Base-by-base conservation (phyloP, 1,140 invertebrate species). In the Papilio aristodemus region DNA sequence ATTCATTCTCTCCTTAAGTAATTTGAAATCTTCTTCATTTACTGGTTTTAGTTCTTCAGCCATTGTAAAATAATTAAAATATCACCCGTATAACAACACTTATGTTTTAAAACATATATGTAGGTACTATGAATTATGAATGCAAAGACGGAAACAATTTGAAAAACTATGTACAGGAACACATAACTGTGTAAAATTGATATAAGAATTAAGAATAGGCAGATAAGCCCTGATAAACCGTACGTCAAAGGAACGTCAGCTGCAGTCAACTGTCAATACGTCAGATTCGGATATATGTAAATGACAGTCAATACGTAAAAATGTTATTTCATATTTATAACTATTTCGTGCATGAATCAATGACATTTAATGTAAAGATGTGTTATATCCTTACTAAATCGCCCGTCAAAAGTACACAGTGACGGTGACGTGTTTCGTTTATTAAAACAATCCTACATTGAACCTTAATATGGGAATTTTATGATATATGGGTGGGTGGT, bases 1-100 rank as follows among this genome's bases (percentile, higher is more conserved):
- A 86, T 94, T 94, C 94, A 95, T 95, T 62, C 94, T 91, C 72
- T 93, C 92, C 84, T 95, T 95, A 11, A 95, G 78, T 66, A 94
- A 93, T 78, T 93, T 93, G 9, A 95, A 89, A 79, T 95, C 93
- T 57, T 92, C 91, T 74, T 94, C 94, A 81, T 93, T 93, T 19
- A 94, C 92, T 70, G 87, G 90, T 77, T 91, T 92, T 60, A 78
- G 79, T 81, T 93, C 91, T 63, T 92, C 91, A 27, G 85, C 80
- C 85, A 88, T 88, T n/a, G 54, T 75, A 38, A 25, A 46, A 64
- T 73, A 39, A 11, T 54, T 38, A 13, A n/a, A 19, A 43, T 43
- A 54, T 54, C 19, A 22, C 19, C 22, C 19, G 46, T 54, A 13
- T 39, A 46, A 1, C 41, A 14, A 19, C 17, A 19, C 46, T 54